Evolutionary conservation across 2,113 vertebrate species (phyloP).

Genomic region (Cebidichthys violaceus): DNA sequence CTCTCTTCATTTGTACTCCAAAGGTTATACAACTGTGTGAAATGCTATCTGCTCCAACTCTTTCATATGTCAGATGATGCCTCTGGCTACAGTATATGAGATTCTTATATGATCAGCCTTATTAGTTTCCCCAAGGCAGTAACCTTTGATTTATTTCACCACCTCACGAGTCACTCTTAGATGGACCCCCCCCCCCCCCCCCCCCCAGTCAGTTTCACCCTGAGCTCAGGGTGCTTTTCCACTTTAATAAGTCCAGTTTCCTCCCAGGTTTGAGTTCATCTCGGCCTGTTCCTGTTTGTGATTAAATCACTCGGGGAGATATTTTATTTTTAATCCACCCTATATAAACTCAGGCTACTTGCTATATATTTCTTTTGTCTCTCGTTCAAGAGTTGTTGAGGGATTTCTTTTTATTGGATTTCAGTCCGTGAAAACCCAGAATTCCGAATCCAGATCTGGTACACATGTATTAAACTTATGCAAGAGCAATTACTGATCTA

Average conservation of each 20-base stretch:
- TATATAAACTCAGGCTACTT: constrained; percentile 46
- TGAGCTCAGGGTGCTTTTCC: constrained; percentile 53
- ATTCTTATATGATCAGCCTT: constrained; percentile 62
- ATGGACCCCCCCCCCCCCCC: constrained; percentile 22
- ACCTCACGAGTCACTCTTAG: constrained; percentile 44
- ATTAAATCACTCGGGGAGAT: constrained; percentile 72
- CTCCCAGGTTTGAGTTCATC: constrained; percentile 68
- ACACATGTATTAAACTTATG: constrained; percentile 43
- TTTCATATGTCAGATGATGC: constrained; percentile 66
- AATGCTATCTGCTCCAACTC: constrained; percentile 34
- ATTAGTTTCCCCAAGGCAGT: constrained; percentile 70
- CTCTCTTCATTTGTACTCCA: constrained; percentile 37
- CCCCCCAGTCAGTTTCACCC: constrained; percentile 36
- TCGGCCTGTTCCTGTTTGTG: constrained; percentile 59
- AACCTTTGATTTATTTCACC: constrained; percentile 68
- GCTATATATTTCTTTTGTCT: constrained; percentile 39
- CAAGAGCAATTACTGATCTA: constrained; percentile 18
- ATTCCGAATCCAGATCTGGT: constrained; percentile 51
- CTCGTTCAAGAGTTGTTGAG: constrained; percentile 27
- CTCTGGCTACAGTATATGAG: constrained; percentile 51
- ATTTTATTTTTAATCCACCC: constrained; percentile 70
- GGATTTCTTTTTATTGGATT: constrained; percentile 70
- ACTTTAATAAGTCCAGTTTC: constrained; percentile 69
- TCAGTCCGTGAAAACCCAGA: constrained; percentile 38
- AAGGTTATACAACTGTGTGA: constrained; percentile 47